A percentile compares a stretch with the other conserved stretches of the same genome.
phyloP scores from a whole-genome alignment of 2,888 invertebrate species.

The Magallana nippona region DNA sequence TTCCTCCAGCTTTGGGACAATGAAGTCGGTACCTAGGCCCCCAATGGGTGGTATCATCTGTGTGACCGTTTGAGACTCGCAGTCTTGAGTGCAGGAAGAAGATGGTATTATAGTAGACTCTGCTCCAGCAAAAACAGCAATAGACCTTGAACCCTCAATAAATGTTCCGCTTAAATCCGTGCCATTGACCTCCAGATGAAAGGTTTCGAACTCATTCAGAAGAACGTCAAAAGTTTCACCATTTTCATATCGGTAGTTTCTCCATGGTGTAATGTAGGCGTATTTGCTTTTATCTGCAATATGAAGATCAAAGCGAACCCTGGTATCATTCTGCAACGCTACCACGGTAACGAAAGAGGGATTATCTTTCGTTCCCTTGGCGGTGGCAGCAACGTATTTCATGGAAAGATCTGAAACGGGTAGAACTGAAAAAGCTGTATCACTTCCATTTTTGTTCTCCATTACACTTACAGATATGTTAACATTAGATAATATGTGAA shows the following conservation, averaged over 20 bases:
- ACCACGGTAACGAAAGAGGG: conserved; percentile 35
- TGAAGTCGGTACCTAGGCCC: conserved; percentile 16
- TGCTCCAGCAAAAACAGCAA: conserved; percentile 33
- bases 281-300: not conserved
- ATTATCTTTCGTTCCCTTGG: not conserved
- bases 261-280: not conserved
- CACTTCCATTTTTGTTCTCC: conserved; percentile 27
- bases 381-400: conserved; percentile 7
- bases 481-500: conserved; percentile 21
- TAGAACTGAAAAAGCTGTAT: conserved; percentile 24
- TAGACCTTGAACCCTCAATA: not conserved
- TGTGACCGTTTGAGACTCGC: conserved; percentile 14
- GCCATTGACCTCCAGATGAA: conserved; percentile 23
- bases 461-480: conserved; percentile 21
- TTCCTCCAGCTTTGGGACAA: conserved; percentile 4
- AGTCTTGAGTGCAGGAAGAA: not conserved
- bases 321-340: conserved; percentile 22
- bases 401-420: conserved; percentile 13
- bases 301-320: not conserved
- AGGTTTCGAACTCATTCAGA: conserved; percentile 16
- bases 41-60: conserved; percentile 33
- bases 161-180: conserved; percentile 20
- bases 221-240: conserved; percentile 25
- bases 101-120: conserved; percentile 14
- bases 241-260: conserved; percentile 12